phyloP scores from a whole-genome alignment of 2,888 invertebrate species.

The Lymantria monacha region DNA sequence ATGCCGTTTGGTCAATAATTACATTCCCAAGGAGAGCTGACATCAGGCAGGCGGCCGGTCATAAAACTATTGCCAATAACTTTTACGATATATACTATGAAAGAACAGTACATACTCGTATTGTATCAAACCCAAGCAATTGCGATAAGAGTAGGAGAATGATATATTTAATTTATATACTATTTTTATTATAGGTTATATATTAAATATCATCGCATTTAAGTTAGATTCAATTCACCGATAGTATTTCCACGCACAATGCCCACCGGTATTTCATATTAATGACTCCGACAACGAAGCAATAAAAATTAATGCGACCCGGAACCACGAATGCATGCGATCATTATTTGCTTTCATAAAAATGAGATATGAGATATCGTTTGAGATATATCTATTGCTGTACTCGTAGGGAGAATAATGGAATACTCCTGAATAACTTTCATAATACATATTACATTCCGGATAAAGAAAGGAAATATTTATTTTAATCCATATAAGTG shows the following conservation, averaged over 20 bases:
- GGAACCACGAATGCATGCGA: conserved; percentile 35
- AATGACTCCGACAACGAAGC: conserved; percentile 46
- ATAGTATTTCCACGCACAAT: conserved; percentile 29
- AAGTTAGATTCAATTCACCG: conserved; percentile 11
- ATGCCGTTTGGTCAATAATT: too few relatives aligned
- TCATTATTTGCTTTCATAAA: conserved; percentile 39
- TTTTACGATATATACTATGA: too few relatives aligned
- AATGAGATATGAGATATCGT: conserved; percentile 28
- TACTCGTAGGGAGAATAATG: conserved; percentile 2
- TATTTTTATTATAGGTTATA: too few relatives aligned
- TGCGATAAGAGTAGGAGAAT: too few relatives aligned
- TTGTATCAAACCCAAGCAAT: too few relatives aligned
- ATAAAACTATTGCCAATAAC: too few relatives aligned
- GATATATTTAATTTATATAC: too few relatives aligned
- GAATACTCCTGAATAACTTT: neutral
- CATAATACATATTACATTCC: neutral
- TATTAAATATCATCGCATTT: too few relatives aligned
- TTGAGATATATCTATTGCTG: conserved; percentile 9
- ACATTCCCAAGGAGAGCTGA: too few relatives aligned
- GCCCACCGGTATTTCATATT: conserved; percentile 47
- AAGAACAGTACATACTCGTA: too few relatives aligned
- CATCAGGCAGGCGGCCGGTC: too few relatives aligned
- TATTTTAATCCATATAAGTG: too few relatives aligned
- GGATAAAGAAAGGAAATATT: neutral
- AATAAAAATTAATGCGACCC: conserved; percentile 47